Base-by-base conservation (phyloP, 2,113 vertebrate genomes). In the Cisticola juncidis region DNA sequence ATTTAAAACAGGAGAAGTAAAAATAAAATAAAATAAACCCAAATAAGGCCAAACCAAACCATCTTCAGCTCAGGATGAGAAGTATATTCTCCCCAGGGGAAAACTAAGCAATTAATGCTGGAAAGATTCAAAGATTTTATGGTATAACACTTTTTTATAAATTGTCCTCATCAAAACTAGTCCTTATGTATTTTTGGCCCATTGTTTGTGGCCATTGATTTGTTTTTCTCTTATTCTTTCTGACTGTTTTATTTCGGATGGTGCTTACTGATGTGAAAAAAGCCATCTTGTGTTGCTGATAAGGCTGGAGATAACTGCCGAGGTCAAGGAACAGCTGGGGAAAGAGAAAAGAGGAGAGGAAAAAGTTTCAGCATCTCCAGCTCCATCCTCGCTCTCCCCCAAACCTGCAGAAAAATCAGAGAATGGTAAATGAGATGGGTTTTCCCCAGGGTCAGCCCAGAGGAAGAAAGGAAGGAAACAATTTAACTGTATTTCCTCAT, bases 201-300 rank as follows among this genome's bases (percentile, higher is more conserved):
- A 18, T 62, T 96, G 90, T 97, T 97, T 93, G 94, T 82, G 90
- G 90, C 94, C 97, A 97, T 92, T 97, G 97, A 97, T 97, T 97
- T 97, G 94, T 97, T 97, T 96, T 98, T 97, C 96, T 97, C 81
- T 81, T 96, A 91, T 91, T 97, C 94, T 88, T 95, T 96, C 78
- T 97, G 96, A 97, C 96, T 92, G 97, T 96, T 97, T 72, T 95
- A 82, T 96, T 98, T 97, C 9, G 87, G 96, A 92, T 92, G 94
- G 97, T 97, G 97, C 96, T 97, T 93, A 97, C 94, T 95, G 97
- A 97, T 94, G 97, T 97, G 98, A 96, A 97, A 97, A 97, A 97
- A 98, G 93, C 88, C 97, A 97, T 97, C 97, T 94, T 51, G 76
- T 74, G 60, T 21, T 62, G 87, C 90, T 97, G 98, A 97, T 98